A percentile compares a stretch with the other conserved stretches of the same genome.
Evolutionary conservation across 2,797 vertebrate species (phyloP).

Genomic region (Alcedo atthis): DNA sequence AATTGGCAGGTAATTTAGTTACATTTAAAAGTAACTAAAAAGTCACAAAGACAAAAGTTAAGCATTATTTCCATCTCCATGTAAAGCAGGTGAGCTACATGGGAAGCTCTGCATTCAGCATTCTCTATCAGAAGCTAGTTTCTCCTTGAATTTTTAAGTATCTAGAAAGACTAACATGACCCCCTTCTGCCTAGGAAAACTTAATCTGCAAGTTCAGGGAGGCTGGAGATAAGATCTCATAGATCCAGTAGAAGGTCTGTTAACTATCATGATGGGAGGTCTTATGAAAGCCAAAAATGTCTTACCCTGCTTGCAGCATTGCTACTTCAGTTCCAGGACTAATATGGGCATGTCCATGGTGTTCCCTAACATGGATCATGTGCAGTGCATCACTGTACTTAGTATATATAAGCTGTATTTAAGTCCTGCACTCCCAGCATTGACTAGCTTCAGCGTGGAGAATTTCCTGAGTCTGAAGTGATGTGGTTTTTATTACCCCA

Average conservation of each 20-base stretch:
- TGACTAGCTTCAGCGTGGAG: background rate
- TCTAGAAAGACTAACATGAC: background rate
- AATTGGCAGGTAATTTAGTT: background rate
- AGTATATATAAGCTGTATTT: background rate
- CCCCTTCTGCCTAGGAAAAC: background rate
- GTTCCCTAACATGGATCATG: background rate
- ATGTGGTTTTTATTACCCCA: background rate
- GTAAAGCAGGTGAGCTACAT: background rate
- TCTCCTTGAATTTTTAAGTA: background rate
- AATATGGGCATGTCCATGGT: background rate
- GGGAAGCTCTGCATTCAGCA: background rate
- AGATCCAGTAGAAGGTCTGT: background rate
- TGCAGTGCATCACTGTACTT: background rate
- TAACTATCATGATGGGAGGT: background rate
- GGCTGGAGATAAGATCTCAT: background rate
- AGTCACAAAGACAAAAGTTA: background rate
- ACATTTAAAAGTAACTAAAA: slow-evolving; percentile 55
- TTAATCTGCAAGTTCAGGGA: background rate
- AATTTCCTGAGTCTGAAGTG: background rate
- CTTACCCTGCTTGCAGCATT: background rate
- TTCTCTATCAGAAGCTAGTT: background rate
- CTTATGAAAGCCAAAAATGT: background rate
- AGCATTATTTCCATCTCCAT: slow-evolving; percentile 2
- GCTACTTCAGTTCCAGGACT: background rate
- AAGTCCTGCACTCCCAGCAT: background rate